These are phyloP conservation scores for Paedocypris micromegethes DNA, from an alignment of 2,797 vertebrate species.

Conservation along the genomic window DNA sequence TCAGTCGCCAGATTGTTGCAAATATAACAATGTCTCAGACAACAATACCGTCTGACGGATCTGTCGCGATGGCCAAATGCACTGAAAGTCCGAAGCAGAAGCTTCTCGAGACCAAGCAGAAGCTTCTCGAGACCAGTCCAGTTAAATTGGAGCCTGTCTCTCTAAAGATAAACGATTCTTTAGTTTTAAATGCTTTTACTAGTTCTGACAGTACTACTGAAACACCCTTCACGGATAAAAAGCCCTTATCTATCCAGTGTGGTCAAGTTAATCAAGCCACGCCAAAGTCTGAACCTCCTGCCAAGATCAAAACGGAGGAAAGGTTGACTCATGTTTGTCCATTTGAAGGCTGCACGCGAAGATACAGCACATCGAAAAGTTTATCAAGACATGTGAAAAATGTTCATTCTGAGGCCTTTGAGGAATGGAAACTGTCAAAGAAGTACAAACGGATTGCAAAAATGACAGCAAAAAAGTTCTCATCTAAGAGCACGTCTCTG, in stretches of 20 bases:
- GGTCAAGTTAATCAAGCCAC: neutral
- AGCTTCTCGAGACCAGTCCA: constrained; percentile 30
- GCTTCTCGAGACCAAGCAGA: constrained; percentile 25
- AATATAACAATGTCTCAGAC: constrained; percentile 24
- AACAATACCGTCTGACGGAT: constrained; percentile 28
- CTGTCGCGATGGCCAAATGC: constrained; percentile 5
- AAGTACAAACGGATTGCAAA: constrained; percentile 87
- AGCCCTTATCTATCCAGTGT: constrained; percentile 40
- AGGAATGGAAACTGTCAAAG: constrained; percentile 89
- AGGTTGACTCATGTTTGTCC: constrained; percentile 85
- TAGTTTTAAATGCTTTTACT: constrained; percentile 29
- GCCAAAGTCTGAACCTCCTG: constrained; percentile 1
- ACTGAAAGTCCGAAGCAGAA: constrained; percentile 2
- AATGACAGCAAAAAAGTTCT: constrained; percentile 66
- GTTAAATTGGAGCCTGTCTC: constrained; percentile 46
- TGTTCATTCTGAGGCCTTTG: constrained; percentile 90
- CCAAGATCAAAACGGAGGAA: constrained; percentile 50
- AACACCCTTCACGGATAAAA: constrained; percentile 43
- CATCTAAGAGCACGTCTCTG: constrained; percentile 63
- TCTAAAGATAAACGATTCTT: constrained; percentile 34
- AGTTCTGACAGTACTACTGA: constrained; percentile 29
- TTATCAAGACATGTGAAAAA: constrained; percentile 97
- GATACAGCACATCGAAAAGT: constrained; percentile 94
- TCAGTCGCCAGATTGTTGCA: constrained; percentile 30
- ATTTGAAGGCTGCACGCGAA: constrained; percentile 85